A percentile compares a stretch with the other conserved stretches of the same genome.
phyloP scores from a whole-genome alignment of 2,888 invertebrate species.

The Epinotia ramella region DNA sequence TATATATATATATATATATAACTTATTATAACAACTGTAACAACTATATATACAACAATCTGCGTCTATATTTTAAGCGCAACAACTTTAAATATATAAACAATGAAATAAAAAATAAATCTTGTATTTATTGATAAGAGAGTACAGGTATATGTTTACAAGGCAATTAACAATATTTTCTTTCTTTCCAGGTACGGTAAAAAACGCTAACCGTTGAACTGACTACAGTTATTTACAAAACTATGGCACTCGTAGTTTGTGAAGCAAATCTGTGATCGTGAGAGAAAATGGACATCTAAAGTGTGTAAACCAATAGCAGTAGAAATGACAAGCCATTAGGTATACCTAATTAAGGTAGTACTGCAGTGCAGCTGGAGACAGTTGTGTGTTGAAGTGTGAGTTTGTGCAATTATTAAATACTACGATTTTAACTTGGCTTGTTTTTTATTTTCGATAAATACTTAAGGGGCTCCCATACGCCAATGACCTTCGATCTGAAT shows the following conservation, averaged over 20 bases:
- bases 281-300: slow-evolving; percentile 22
- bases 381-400: slow-evolving; percentile 1
- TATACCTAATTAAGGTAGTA: slow-evolving; percentile 6
- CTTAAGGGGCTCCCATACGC: too few relatives aligned
- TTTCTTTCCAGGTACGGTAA: slow-evolving; percentile 52
- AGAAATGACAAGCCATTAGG: not conserved
- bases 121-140: too few relatives aligned
- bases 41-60: too few relatives aligned
- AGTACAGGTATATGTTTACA: not conserved
- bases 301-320: slow-evolving; percentile 17
- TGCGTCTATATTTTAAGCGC: too few relatives aligned
- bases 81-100: too few relatives aligned
- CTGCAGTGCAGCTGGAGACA: not conserved
- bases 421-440: slow-evolving; percentile 13
- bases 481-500: too few relatives aligned
- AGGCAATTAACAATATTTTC: not conserved
- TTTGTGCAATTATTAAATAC: slow-evolving; percentile 30
- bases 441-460: not conserved
- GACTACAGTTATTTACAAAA: not conserved
- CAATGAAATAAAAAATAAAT: too few relatives aligned
- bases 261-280: slow-evolving; percentile 39
- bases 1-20: too few relatives aligned
- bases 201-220: slow-evolving; percentile 47
- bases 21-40: too few relatives aligned
- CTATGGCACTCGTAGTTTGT: slow-evolving; percentile 9